Conservation (phyloP, 2,797 vertebrate species). For the Lateolabrax maculatus region DNA sequence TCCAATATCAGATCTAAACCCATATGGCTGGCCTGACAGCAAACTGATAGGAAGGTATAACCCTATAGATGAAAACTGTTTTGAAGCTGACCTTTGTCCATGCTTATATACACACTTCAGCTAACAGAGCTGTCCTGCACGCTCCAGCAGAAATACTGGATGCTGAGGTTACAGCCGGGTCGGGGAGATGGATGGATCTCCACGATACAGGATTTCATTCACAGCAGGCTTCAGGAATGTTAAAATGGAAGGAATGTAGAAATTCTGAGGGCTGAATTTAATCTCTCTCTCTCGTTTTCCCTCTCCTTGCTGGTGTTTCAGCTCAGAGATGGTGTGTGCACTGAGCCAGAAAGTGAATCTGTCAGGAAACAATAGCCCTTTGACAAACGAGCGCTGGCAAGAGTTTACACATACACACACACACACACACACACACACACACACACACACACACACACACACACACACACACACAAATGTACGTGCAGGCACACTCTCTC, state of each 20-base stretch:
- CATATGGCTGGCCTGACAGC: neutral
- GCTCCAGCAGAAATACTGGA: conserved; percentile 16
- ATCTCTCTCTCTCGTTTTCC: neutral
- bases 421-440: conserved; percentile 14
- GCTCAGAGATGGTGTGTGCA: conserved; percentile 36
- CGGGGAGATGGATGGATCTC: conserved; percentile 48
- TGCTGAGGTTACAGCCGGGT: conserved; percentile 34
- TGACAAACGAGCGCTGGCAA: conserved; percentile 67
- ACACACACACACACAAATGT: neutral
- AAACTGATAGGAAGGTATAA: neutral
- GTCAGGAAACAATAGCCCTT: conserved; percentile 63
- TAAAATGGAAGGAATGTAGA: conserved; percentile 23
- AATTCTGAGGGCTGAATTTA: conserved; percentile 29
- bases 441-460: conserved; percentile 7
- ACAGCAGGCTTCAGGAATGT: neutral
- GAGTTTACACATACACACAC: conserved; percentile 12
- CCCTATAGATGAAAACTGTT: conserved; percentile 3
- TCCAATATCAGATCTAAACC: neutral
- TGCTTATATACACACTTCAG: conserved; percentile 1
- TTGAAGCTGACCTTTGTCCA: conserved; percentile 16
- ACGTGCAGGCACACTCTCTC: too few species aligned
- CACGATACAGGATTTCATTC: conserved; percentile 11
- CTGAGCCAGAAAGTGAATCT: conserved; percentile 61
- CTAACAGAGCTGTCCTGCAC: conserved; percentile 27
- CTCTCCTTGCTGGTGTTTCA: conserved; percentile 15